A percentile compares a stretch with the other conserved stretches of the same genome.
Conservation (phyloP, 2,113 vertebrate species). For the Gymnogyps californianus region DNA sequence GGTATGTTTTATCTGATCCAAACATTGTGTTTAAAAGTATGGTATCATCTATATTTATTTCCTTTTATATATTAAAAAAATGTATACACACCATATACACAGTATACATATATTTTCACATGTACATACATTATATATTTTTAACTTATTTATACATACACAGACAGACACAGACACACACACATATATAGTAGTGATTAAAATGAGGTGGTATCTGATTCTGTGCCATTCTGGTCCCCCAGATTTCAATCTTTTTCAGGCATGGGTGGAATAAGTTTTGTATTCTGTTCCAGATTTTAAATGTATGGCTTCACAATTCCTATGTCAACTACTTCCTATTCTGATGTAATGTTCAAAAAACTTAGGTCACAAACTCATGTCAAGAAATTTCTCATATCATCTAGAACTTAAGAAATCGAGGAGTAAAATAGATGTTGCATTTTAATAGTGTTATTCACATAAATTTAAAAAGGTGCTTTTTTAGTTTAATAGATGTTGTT, state of each 20-base stretch:
- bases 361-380: not conserved
- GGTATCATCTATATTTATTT: not conserved
- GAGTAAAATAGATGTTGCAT: not conserved
- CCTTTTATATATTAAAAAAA: not conserved
- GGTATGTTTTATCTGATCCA: not conserved
- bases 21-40: not conserved
- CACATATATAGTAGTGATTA: not conserved
- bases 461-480: not conserved
- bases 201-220: not conserved
- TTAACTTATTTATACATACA: not conserved
- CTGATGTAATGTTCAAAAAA: not conserved
- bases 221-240: not conserved
- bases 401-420: not conserved
- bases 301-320: not conserved
- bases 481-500: not conserved
- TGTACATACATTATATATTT: not conserved
- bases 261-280: not conserved
- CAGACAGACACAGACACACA: not conserved
- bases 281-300: not conserved
- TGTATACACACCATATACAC: not conserved
- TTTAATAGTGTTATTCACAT: not conserved
- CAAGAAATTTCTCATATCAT: not conserved
- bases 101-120: not conserved
- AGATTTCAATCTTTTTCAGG: not conserved
- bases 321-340: not conserved